These are phyloP conservation scores for Pangasianodon gigas DNA, from an alignment of 2,113 vertebrate genomes.

Conservation along the genomic window DNA sequence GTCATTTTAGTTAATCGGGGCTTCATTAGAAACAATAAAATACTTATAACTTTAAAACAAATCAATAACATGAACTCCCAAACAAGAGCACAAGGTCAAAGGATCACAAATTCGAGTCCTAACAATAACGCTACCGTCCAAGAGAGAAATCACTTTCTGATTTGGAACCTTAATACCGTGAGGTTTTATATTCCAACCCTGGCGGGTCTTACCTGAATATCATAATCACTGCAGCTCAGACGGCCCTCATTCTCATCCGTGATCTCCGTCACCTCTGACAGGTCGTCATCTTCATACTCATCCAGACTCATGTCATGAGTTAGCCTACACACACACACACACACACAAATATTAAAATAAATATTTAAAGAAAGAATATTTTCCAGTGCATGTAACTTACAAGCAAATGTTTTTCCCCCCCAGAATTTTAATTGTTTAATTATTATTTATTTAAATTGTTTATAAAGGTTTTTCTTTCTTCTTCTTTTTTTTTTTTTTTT, in stretches of 20 bases:
- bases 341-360: neutral
- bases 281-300: conserved; percentile 86
- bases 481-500: neutral
- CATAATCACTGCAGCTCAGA: conserved; percentile 80
- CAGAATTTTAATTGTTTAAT: neutral
- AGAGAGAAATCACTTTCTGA: neutral
- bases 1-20: neutral
- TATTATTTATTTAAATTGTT: neutral
- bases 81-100: neutral
- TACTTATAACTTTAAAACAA: neutral
- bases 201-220: conserved; percentile 74
- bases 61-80: neutral
- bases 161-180: neutral
- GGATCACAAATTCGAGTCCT: neutral
- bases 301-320: conserved; percentile 88
- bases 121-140: neutral
- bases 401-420: neutral
- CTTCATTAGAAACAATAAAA: neutral
- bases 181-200: neutral
- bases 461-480: neutral
- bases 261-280: conserved; percentile 84
- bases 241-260: conserved; percentile 81
- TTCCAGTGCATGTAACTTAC: neutral
- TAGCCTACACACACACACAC: conserved; percentile 66
- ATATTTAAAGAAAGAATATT: neutral